These are phyloP conservation scores for Carapus acus DNA, from an alignment of 2,797 vertebrate genomes.

Conservation along the genomic window DNA sequence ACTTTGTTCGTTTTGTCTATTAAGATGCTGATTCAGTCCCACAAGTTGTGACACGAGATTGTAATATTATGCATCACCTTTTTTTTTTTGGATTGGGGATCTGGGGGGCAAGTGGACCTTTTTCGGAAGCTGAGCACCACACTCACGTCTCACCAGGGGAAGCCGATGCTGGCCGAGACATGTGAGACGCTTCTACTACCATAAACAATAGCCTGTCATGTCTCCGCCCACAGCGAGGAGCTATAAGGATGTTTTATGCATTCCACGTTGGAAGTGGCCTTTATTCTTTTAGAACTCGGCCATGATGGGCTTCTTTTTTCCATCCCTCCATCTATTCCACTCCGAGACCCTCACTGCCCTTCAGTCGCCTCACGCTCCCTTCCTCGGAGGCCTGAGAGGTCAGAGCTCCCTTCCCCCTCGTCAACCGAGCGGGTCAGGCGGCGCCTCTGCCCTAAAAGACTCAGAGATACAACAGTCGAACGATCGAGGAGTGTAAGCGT, in stretches of 20 bases:
- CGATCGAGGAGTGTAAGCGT: slow-evolving; percentile 42
- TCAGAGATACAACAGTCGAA: slow-evolving; percentile 28
- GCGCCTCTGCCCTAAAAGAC: slow-evolving; percentile 41
- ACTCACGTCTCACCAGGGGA: neutral
- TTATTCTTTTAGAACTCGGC: neutral
- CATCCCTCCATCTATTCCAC: slow-evolving; percentile 5
- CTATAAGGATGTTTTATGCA: slow-evolving; percentile 1
- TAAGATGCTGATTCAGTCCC: slow-evolving; percentile 52
- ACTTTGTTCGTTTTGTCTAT: slow-evolving; percentile 46
- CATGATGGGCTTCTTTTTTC: neutral
- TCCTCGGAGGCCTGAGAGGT: no score
- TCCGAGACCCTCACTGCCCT: slow-evolving; percentile 5
- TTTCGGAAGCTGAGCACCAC: slow-evolving; percentile 10
- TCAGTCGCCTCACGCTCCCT: slow-evolving; percentile 7
- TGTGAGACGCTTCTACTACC: slow-evolving; percentile 8
- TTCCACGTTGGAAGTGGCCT: neutral
- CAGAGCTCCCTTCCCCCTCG: slow-evolving; percentile 26
- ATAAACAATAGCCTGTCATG: neutral
- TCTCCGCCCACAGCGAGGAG: slow-evolving; percentile 3
- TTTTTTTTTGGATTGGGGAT: slow-evolving; percentile 18
- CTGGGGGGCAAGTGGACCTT: slow-evolving; percentile 14
- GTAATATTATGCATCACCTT: slow-evolving; percentile 27
- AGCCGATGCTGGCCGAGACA: neutral
- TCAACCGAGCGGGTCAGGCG: slow-evolving; percentile 16
- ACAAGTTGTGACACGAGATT: slow-evolving; percentile 22